Evolutionary conservation across 2,797 vertebrate genomes (phyloP).

Genomic region (Myiothlypis coronata): DNA sequence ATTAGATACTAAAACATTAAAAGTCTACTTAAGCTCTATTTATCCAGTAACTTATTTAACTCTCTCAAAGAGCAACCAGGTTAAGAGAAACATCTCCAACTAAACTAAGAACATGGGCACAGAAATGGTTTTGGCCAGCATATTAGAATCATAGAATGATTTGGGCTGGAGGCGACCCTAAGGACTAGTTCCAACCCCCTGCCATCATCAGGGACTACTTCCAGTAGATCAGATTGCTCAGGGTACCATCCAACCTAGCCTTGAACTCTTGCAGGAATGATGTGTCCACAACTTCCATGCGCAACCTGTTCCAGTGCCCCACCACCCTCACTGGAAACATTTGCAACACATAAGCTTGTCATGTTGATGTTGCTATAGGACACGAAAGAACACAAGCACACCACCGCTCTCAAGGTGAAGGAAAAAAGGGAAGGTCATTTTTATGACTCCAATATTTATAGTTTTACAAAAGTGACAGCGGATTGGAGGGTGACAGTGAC

Average conservation of each 20-base stretch:
- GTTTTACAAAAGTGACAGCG: no score
- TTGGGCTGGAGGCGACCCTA: neutral
- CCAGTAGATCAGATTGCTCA: neutral
- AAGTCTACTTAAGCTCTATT: neutral
- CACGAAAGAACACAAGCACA: no score
- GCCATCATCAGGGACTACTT: neutral
- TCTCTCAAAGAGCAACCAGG: neutral
- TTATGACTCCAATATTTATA: no score
- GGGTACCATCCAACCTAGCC: neutral
- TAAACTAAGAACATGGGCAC: neutral
- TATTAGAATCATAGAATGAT: neutral
- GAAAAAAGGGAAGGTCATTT: no score
- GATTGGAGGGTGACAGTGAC: no score
- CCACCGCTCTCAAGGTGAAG: no score
- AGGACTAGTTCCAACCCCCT: neutral
- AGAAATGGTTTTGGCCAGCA: neutral
- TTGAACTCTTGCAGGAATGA: neutral
- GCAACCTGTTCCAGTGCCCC: fast-evolving
- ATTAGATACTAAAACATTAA: neutral
- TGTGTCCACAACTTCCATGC: fast-evolving
- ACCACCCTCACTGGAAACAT: neutral
- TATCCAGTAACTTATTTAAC: neutral
- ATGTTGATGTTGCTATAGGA: no score
- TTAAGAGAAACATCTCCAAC: neutral
- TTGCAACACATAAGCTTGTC: neutral